phyloP scores from a whole-genome alignment of 2,113 vertebrate species.

The Gobiocypris rarus region DNA sequence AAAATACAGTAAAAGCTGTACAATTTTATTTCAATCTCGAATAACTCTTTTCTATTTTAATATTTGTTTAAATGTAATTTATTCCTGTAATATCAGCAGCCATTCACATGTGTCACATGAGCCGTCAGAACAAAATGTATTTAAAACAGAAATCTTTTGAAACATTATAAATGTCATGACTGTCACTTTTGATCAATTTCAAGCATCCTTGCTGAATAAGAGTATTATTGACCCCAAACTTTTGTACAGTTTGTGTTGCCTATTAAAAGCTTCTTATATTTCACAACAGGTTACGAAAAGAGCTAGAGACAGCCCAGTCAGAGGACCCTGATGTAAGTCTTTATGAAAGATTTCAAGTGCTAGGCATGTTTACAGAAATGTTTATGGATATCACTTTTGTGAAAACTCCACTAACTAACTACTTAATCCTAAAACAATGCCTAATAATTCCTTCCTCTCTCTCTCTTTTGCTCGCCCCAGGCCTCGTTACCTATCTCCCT shows the following conservation, averaged over 20 bases:
- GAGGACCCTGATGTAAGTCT: slow-evolving; percentile 72
- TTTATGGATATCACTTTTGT: neutral
- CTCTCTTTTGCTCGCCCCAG: slow-evolving; percentile 50
- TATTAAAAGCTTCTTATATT: neutral
- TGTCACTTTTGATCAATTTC: neutral
- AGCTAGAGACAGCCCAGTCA: slow-evolving; percentile 68
- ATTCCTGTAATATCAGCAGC: neutral
- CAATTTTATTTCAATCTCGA: neutral
- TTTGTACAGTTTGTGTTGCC: neutral
- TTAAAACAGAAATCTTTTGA: neutral
- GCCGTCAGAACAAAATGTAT: neutral
- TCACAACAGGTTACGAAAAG: slow-evolving; percentile 68
- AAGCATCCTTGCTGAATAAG: neutral
- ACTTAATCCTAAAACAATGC: neutral
- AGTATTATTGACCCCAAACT: neutral
- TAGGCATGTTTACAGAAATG: neutral
- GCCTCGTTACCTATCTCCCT: slow-evolving; percentile 60
- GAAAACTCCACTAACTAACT: no score
- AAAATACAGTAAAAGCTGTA: neutral
- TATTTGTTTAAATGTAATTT: no score
- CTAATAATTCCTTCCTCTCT: neutral
- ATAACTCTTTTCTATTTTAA: neutral
- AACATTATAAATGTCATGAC: neutral
- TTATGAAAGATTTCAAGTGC: neutral
- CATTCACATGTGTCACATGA: neutral